Base-by-base conservation (phyloP, 2,888 invertebrate species). In the Orthosia gracilis region DNA sequence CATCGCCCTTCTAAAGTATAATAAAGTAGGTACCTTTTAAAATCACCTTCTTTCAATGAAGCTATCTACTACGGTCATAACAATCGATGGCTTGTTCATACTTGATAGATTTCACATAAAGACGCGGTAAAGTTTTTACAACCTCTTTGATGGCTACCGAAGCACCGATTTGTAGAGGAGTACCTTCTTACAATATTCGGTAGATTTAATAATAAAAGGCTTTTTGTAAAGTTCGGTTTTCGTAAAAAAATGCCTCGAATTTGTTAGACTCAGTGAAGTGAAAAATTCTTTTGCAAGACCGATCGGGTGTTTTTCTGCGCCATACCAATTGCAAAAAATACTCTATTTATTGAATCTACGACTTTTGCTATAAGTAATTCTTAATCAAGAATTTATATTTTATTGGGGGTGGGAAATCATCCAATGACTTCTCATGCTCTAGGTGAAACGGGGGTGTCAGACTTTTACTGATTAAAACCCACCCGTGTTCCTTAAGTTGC, bases 21-120 rank as follows among this genome's bases (percentile, higher is more conserved):
- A 68, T 50, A 17, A 59, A 59, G 13, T 5, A 23, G 26, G 5
- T 47, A 4, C 9, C 45, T 54, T 47, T 49, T 65, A 54, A 80
- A 55, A 17, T 23, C 17, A 9, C n/a, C 40, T 78, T 74, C 23
- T 65, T 73, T 78, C 80, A 82, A 82, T 75, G 63, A 76, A 80
- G 70, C 50, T 72, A 80, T 86, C 62, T 55, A 65, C 52, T 31
- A n/a, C 85, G 69, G 74, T 26, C 57, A 62, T 69, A 65, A 69
- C 57, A 47, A 15, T 59, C 69, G 68, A 84, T 76, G 61, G 49
- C 45, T 69, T 66, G 59, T 86, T 80, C 69, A 80, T 83, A 85
- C 73, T 86, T 82, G 82, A 85, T 66, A 23, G 85, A 31, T 45
- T 78, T 31, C 64, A 40, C 68, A 76, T 76, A 86, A 85, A 82